Conservation (phyloP, 1,140 invertebrate species). For the Andricus grossulariae region DNA sequence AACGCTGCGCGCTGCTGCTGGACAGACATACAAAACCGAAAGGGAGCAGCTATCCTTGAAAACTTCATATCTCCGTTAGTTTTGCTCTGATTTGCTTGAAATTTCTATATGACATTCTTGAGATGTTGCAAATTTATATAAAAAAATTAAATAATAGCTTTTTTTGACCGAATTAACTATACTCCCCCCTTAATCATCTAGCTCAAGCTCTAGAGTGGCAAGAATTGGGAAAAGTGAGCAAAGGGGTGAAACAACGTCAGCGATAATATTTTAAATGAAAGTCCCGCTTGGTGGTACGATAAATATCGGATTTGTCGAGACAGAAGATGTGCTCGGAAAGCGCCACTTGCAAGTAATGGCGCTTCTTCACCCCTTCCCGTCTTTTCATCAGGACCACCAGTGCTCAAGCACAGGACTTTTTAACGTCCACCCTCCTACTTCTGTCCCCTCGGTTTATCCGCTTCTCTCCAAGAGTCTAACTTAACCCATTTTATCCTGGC, state of each 20-base stretch:
- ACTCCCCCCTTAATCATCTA: too few relatives aligned
- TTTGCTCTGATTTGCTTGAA: too few relatives aligned
- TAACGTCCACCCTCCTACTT: neutral
- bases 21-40: too few relatives aligned
- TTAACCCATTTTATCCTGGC: constrained; percentile 4
- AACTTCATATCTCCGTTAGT: too few relatives aligned
- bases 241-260: constrained; percentile 55
- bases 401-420: constrained; percentile 34
- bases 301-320: constrained; percentile 60
- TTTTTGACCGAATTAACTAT: too few relatives aligned
- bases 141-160: too few relatives aligned
- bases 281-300: constrained; percentile 57
- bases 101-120: too few relatives aligned
- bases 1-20: too few relatives aligned
- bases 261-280: constrained; percentile 62
- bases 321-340: constrained; percentile 58
- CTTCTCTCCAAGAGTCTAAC: neutral
- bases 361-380: constrained; percentile 47
- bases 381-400: constrained; percentile 48
- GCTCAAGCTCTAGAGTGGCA: neutral
- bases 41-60: too few relatives aligned
- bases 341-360: constrained; percentile 61
- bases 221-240: constrained; percentile 22
- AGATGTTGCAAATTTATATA: too few relatives aligned
- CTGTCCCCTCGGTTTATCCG: neutral